Conservation (phyloP, 2,113 vertebrate species). For the Semicossyphus pulcher region DNA sequence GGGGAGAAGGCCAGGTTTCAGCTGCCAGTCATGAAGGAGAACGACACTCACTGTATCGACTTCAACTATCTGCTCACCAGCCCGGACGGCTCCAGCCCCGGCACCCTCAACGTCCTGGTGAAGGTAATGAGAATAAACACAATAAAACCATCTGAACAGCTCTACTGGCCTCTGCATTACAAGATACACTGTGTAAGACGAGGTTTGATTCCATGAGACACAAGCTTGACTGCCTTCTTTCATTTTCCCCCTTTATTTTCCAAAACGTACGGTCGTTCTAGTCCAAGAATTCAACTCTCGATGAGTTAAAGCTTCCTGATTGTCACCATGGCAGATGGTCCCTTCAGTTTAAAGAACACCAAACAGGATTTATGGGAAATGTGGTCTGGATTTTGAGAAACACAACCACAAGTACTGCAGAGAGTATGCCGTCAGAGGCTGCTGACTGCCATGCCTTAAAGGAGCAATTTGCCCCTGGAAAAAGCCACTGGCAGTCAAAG, state of each 20-base stretch:
- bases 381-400: constrained; percentile 30
- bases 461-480: too few species aligned
- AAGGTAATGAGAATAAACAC: constrained; percentile 68
- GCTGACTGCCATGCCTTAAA: neutral
- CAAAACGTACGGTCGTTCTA: neutral
- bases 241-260: neutral
- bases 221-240: neutral
- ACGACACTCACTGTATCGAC: constrained; percentile 98
- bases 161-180: neutral
- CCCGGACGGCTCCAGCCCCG: constrained; percentile 89
- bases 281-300: neutral
- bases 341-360: constrained; percentile 19
- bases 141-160: neutral
- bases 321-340: constrained; percentile 23
- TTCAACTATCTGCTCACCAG: constrained; percentile 96
- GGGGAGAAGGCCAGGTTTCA: constrained; percentile 95
- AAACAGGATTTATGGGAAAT: constrained; percentile 23
- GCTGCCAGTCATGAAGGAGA: constrained; percentile 98
- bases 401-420: constrained; percentile 18
- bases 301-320: constrained; percentile 14
- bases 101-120: constrained; percentile 93
- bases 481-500: too few species aligned
- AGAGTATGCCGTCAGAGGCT: neutral
- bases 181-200: too few species aligned
- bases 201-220: neutral